phyloP scores from a whole-genome alignment of 2,113 vertebrate genomes.

The Erpornis zantholeuca region DNA sequence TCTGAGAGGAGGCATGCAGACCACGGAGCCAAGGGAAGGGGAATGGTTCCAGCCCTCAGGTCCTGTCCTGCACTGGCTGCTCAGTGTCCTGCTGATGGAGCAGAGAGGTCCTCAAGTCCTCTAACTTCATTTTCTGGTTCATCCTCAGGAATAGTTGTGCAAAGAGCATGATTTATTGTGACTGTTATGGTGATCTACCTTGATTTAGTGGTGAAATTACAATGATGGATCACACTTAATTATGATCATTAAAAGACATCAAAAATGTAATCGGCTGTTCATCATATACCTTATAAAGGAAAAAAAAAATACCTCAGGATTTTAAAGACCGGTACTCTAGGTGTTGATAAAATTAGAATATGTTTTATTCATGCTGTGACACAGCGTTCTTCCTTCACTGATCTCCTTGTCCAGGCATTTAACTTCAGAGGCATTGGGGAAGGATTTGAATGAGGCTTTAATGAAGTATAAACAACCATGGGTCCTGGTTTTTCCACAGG shows the following conservation, averaged over 20 bases:
- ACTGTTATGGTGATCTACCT: conserved; percentile 52
- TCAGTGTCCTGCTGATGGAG: neutral
- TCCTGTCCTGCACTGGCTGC: neutral
- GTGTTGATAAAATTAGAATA: conserved; percentile 60
- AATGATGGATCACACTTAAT: conserved; percentile 71
- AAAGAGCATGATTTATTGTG: conserved; percentile 54
- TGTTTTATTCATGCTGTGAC: conserved; percentile 52
- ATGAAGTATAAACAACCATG: neutral
- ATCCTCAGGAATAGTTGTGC: conserved; percentile 15
- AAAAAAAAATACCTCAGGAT: conserved; percentile 43
- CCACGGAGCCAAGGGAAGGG: rapidly evolving
- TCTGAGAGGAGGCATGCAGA: neutral
- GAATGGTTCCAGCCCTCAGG: neutral
- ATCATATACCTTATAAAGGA: conserved; percentile 60
- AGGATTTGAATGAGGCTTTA: neutral
- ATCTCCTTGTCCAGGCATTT: neutral
- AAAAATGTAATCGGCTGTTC: conserved; percentile 68
- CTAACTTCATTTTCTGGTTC: conserved; percentile 28
- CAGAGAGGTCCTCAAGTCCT: conserved; percentile 3
- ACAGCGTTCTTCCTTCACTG: conserved; percentile 21
- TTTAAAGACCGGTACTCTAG: conserved; percentile 36
- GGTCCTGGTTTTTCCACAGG: rapidly evolving
- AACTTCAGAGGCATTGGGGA: neutral
- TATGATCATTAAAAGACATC: conserved; percentile 72
- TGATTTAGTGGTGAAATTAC: conserved; percentile 72